Evolutionary conservation across 2,888 invertebrate genomes (phyloP).

Genomic region (Himalopsyche japonica): DNA sequence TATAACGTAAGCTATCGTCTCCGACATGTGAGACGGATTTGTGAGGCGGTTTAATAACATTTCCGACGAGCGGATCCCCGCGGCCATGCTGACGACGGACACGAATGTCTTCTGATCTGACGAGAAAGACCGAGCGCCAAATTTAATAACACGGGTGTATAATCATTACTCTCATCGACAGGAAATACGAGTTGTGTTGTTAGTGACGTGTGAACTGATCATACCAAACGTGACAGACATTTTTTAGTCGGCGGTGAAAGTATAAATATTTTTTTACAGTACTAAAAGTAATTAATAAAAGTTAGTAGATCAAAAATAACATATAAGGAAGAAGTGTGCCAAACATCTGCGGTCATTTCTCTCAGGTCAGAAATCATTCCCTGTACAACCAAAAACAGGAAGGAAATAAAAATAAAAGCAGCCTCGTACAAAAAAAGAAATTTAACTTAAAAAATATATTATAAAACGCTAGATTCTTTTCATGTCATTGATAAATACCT

Average conservation of each 20-base stretch:
- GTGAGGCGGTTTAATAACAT: background rate
- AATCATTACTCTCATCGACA: no score
- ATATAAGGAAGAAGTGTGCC: background rate
- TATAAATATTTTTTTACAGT: no score
- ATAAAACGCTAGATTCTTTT: constrained; percentile 21
- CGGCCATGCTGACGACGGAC: background rate
- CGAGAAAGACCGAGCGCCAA: background rate
- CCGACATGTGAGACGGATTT: background rate
- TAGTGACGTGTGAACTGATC: background rate
- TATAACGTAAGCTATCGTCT: background rate
- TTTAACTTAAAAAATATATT: background rate
- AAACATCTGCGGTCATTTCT: background rate
- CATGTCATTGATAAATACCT: constrained; percentile 33
- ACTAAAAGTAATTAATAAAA: background rate
- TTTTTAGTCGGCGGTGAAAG: no score
- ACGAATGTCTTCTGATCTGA: background rate
- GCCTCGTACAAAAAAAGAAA: constrained; percentile 3
- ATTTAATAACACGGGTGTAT: no score
- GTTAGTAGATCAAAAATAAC: background rate
- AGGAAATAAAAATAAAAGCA: constrained; percentile 10
- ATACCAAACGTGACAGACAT: no score
- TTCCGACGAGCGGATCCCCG: background rate
- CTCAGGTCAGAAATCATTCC: constrained; percentile 8
- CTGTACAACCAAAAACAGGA: background rate
- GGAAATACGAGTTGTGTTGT: background rate